phyloP scores from a whole-genome alignment of 2,797 vertebrate genomes.

The Crocodylus rhombifer region DNA sequence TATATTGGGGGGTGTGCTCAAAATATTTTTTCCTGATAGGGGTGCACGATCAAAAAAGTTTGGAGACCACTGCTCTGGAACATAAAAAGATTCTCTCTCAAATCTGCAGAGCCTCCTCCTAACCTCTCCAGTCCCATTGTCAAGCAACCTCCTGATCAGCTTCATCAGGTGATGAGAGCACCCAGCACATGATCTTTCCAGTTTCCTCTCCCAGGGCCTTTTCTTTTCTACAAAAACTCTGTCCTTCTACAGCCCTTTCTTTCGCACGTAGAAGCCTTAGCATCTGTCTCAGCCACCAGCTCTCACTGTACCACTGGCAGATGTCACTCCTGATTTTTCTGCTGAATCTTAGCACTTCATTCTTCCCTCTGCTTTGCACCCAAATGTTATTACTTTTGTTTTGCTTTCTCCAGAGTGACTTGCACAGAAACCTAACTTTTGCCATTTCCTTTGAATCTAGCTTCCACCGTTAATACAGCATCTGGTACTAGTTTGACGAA shows the following conservation, averaged over 20 bases:
- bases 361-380: background rate
- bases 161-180: too few species aligned
- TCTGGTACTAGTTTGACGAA: background rate
- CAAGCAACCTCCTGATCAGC: background rate
- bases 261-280: background rate
- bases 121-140: background rate
- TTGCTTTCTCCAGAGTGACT: background rate
- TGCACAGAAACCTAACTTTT: background rate
- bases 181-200: background rate
- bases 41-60: too few species aligned
- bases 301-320: background rate
- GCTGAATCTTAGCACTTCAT: background rate
- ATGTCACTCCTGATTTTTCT: background rate
- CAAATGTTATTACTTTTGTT: background rate
- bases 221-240: conserved; percentile 7
- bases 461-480: background rate
- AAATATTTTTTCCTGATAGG: too few species aligned
- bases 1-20: too few species aligned
- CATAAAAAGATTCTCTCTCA: too few species aligned
- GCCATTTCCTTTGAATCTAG: background rate
- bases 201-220: background rate
- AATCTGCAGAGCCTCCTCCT: background rate
- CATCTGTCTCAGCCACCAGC: background rate
- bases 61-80: too few species aligned
- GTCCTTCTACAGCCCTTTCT: background rate